Evolutionary conservation across 2,888 invertebrate genomes (phyloP), one percentile per base, ranked within the genome.

Genomic region (Ectobius pallidus): DNA sequence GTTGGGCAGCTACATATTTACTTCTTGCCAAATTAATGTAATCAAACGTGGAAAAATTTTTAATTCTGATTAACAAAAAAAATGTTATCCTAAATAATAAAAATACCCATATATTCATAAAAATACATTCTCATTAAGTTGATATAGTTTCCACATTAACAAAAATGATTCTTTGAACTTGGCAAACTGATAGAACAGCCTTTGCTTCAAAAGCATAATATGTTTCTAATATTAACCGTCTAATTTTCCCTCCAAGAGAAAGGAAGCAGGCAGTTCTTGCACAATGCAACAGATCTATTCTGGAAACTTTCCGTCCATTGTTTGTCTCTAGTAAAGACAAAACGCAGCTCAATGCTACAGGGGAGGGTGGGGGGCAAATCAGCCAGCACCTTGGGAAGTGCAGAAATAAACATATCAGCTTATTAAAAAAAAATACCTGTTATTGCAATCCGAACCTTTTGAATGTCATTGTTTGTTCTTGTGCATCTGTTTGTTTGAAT

Each of bases 331-430:
- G 70, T 71, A 46, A 52, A 78, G 79, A 79, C 80, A 80, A 80
- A 74, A 76, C 75, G 79, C 80, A 82, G 83, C 83, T 83, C 83
- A 82, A 82, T 78, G 79, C 80, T 81, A 80, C 79, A 80, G 79
- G 80, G 80, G 71, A 82, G 83, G 82, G 83, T 83, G 82, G 52
- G 68, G 71, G 55, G 70, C 85, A 84, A 83, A 85, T 84, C 84
- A 85, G 85, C 85, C 84, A 78, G 75, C 86, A 84, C 84, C 84
- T 84, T 85, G 83, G 84, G 83, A 82, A 86, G 80, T 80, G 82
- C 81, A 73, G 77, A 74, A 32, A 87, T 87, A 83, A 88, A 89
- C 89, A 89, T 89, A 89, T 89, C 89, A 89, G 87, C 88, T 88
- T 89, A 62, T 62, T 69, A 88, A 87, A 85, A 85, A 88, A 87